Evolutionary conservation across 2,113 vertebrate species (phyloP).

Genomic region (Nymphicus hollandicus): DNA sequence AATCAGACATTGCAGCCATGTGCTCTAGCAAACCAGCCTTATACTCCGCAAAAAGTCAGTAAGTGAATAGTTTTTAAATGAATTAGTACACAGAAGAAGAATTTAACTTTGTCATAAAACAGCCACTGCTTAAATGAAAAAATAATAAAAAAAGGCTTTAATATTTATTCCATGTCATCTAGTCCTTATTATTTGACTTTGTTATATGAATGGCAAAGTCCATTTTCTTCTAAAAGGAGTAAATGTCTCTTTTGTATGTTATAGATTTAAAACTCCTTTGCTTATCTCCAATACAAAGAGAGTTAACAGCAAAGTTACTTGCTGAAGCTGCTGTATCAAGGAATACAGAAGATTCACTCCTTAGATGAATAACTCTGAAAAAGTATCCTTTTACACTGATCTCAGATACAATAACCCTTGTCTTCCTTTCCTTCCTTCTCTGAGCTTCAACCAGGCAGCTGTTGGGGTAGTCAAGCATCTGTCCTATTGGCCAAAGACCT

Average conservation of each 20-base stretch:
- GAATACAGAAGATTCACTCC: not conserved
- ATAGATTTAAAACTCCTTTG: not conserved
- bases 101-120: not conserved
- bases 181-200: not conserved
- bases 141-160: not conserved
- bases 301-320: not conserved
- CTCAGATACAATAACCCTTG: not conserved
- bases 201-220: not conserved
- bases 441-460: not conserved
- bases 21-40: not conserved
- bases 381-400: not conserved
- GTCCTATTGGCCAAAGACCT: not conserved
- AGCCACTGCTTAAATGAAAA: not conserved
- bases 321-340: not conserved
- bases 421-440: not conserved
- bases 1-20: not conserved
- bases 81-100: not conserved
- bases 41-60: not conserved
- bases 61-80: not conserved
- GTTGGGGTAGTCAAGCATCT: not conserved
- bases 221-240: not conserved
- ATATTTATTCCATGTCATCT: not conserved
- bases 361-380: not conserved
- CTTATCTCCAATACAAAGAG: not conserved
- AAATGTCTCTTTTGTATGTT: not conserved